Conservation (phyloP, 2,888 invertebrate genomes). For the Cheilosia variabilis region DNA sequence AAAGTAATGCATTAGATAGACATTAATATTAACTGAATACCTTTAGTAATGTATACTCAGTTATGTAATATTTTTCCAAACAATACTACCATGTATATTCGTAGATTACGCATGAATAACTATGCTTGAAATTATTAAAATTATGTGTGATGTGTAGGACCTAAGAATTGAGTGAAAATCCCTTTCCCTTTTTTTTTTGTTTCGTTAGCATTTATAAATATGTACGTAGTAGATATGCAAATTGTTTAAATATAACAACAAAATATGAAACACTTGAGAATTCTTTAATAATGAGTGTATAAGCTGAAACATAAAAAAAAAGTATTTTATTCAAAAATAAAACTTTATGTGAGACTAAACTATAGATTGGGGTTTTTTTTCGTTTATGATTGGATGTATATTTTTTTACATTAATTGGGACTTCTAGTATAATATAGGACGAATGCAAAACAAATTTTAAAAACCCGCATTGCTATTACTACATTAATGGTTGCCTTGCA, state of each 20-base stretch:
- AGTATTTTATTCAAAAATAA: conserved; percentile 68
- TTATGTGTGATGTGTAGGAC: conserved; percentile 53
- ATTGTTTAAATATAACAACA: conserved; percentile 25
- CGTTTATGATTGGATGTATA: too few relatives aligned
- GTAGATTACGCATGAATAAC: neutral
- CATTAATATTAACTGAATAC: conserved; percentile 29
- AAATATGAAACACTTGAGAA: conserved; percentile 10
- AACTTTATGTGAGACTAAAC: conserved; percentile 70
- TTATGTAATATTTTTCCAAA: conserved; percentile 4
- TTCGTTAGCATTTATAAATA: conserved; percentile 62
- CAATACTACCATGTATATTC: conserved; percentile 6
- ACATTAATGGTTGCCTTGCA: too few relatives aligned
- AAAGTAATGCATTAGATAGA: conserved; percentile 44
- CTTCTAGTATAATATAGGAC: too few relatives aligned
- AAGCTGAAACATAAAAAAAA: conserved; percentile 42
- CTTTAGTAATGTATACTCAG: conserved; percentile 9
- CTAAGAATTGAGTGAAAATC: conserved; percentile 58
- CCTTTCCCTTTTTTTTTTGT: neutral
- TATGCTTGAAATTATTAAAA: conserved; percentile 37
- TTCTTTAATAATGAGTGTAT: conserved; percentile 23
- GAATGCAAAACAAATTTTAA: too few relatives aligned
- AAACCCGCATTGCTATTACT: too few relatives aligned
- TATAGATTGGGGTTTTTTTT: conserved; percentile 8
- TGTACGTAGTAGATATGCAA: conserved; percentile 60
- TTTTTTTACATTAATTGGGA: too few relatives aligned